These are phyloP conservation scores for Cygnus buccinator DNA, from an alignment of 2,113 vertebrate genomes.

Conservation along the genomic window DNA sequence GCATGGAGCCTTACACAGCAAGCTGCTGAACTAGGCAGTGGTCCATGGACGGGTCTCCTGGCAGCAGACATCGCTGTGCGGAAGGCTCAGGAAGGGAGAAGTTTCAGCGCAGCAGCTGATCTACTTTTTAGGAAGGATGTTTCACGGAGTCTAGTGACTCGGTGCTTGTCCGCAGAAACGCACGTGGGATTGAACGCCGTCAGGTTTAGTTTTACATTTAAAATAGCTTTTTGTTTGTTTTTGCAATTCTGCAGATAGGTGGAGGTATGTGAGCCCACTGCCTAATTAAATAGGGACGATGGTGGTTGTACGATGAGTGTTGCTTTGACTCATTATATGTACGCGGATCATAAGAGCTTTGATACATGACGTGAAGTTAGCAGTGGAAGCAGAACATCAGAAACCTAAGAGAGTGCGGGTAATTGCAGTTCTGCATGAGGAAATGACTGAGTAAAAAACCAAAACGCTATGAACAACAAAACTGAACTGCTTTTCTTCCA, in stretches of 20 bases:
- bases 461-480: neutral
- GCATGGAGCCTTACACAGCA: neutral
- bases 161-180: neutral
- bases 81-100: neutral
- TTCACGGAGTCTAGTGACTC: neutral
- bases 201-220: neutral
- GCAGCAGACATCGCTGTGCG: accelerated
- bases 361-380: neutral
- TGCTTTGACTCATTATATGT: neutral
- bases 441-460: neutral
- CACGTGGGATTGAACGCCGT: neutral
- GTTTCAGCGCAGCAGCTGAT: neutral
- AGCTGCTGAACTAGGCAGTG: neutral
- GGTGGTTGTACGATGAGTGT: neutral
- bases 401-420: neutral
- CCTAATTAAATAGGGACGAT: neutral
- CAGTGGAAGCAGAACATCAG: neutral
- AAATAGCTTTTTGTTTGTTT: neutral
- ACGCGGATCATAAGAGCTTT: neutral
- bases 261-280: neutral
- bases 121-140: neutral
- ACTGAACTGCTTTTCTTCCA: neutral
- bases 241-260: neutral
- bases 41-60: neutral
- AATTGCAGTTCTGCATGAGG: neutral